Conservation (phyloP, 2,888 invertebrate species). For the Hymenopus coronatus region DNA sequence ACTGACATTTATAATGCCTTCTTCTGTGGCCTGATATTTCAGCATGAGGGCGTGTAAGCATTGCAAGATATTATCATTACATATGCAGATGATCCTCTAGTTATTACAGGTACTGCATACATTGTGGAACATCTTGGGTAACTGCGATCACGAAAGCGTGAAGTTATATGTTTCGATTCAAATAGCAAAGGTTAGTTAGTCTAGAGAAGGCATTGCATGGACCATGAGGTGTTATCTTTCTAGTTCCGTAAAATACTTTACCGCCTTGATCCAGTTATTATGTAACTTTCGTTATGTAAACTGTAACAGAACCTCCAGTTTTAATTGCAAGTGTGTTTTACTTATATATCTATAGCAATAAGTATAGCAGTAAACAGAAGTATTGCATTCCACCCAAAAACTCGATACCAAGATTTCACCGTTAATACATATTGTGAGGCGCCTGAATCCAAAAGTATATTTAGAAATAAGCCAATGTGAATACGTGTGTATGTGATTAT, state of each 20-base stretch:
- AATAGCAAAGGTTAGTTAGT: not conserved
- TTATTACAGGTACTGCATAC: not conserved
- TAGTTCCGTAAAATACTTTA: not conserved
- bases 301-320: not conserved
- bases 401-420: no score
- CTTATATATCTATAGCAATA: no score
- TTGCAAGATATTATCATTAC: not conserved
- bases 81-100: no score
- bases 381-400: no score
- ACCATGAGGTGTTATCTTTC: not conserved
- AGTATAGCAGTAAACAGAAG: no score
- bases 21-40: not conserved
- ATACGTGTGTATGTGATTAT: no score
- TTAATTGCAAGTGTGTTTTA: not conserved
- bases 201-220: not conserved
- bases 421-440: no score
- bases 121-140: not conserved
- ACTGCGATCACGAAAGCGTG: not conserved
- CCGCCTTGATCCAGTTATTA: not conserved
- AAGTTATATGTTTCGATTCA: not conserved
- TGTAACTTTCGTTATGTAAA: not conserved
- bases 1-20: no score
- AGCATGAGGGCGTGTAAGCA: not conserved
- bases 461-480: no score
- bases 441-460: no score